These are phyloP conservation scores for Xiphophorus couchianus DNA, from an alignment of 2,113 vertebrate species.

Conservation along the genomic window DNA sequence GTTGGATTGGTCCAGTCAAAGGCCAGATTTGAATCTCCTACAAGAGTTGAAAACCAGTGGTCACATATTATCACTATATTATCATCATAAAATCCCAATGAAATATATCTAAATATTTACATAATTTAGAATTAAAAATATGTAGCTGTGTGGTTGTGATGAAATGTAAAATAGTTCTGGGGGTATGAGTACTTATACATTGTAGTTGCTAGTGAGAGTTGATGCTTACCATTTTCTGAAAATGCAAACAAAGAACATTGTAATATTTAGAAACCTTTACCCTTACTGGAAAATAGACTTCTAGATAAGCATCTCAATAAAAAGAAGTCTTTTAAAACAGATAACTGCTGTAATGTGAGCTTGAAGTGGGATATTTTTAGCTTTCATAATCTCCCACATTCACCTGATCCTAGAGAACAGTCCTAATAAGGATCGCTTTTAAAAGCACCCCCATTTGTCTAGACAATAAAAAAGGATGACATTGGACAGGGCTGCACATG, in stretches of 20 bases:
- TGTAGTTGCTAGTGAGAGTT: not conserved
- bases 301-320: slow-evolving; percentile 16
- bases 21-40: too few relatives aligned
- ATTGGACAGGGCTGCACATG: slow-evolving; percentile 41
- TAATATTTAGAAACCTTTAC: not conserved
- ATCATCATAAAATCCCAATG: not conserved
- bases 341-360: slow-evolving; percentile 31
- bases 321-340: slow-evolving; percentile 12
- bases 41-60: too few relatives aligned
- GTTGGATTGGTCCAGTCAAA: not conserved
- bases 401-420: slow-evolving; percentile 38
- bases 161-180: not conserved
- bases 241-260: not conserved
- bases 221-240: not conserved
- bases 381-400: slow-evolving; percentile 11
- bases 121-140: not conserved
- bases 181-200: not conserved
- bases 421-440: slow-evolving; percentile 66
- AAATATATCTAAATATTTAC: not conserved
- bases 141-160: not conserved
- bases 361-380: slow-evolving; percentile 59
- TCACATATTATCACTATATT: not conserved
- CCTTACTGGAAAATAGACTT: not conserved
- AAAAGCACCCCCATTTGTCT: slow-evolving; percentile 46
- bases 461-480: slow-evolving; percentile 55